phyloP scores from a whole-genome alignment of 2,113 vertebrate genomes.

The Scytalopus superciliaris region DNA sequence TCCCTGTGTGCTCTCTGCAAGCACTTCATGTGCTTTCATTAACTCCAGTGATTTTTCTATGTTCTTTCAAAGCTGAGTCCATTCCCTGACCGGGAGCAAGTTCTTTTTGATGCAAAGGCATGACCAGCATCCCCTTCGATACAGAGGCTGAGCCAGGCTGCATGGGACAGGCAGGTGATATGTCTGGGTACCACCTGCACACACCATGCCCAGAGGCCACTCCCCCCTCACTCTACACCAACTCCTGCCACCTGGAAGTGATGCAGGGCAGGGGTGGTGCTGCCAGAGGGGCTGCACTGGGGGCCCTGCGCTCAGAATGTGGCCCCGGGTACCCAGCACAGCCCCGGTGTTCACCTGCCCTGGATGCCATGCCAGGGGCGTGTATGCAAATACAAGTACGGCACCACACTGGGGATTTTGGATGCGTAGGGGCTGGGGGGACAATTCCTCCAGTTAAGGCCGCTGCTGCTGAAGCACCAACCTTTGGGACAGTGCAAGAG shows the following conservation, averaged over 20 bases:
- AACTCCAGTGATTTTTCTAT: accelerated
- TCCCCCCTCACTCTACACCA: accelerated
- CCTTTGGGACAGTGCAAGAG: not conserved
- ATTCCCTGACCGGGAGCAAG: not conserved
- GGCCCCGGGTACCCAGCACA: not conserved
- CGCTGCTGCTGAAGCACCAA: not conserved
- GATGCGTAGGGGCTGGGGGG: not conserved
- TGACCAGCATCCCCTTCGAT: not conserved
- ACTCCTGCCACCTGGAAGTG: not conserved
- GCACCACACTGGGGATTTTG: not conserved
- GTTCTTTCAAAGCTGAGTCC: not conserved
- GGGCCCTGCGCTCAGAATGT: not conserved
- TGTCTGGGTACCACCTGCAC: not conserved
- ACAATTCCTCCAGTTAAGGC: not conserved
- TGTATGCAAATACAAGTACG: not conserved
- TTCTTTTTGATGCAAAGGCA: not conserved
- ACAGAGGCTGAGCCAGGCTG: not conserved
- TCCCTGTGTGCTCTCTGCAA: not conserved
- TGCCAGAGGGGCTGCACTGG: not conserved
- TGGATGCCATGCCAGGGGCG: not conserved
- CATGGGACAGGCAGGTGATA: not conserved
- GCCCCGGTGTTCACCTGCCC: accelerated
- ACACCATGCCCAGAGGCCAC: not conserved
- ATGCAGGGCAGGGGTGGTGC: accelerated
- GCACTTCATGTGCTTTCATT: accelerated